Percentiles rank a stretch among this genome's conserved stretches.
These are phyloP conservation scores for Xanthia togata DNA, from an alignment of 2,888 invertebrate species.

Conservation along the genomic window DNA sequence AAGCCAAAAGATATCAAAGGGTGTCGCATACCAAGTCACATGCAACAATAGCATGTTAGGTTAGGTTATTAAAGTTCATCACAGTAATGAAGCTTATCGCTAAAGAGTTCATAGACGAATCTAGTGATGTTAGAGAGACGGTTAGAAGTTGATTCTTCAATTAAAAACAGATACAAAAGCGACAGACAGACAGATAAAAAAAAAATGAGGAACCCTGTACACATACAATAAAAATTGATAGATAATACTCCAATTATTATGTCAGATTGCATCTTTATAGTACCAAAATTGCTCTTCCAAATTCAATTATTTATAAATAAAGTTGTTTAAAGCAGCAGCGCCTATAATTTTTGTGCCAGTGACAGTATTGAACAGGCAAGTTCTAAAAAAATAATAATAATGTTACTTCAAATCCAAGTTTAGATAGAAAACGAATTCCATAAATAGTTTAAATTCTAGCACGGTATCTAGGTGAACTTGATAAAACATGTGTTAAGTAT, in stretches of 20 bases:
- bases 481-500: neutral
- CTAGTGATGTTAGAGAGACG: neutral
- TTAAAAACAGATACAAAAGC: neutral
- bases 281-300: neutral
- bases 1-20: conserved; percentile 8
- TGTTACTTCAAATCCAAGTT: conserved; percentile 6
- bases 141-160: neutral
- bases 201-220: neutral
- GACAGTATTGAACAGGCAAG: neutral
- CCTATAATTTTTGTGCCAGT: neutral
- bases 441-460: conserved; percentile 12
- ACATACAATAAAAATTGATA: conserved; percentile 21
- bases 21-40: conserved; percentile 13
- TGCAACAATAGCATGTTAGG: conserved; percentile 19
- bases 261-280: conserved; percentile 1
- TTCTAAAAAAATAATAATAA: conserved; percentile 13
- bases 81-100: conserved; percentile 16
- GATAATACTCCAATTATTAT: conserved; percentile 10
- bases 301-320: conserved; percentile 1
- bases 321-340: neutral
- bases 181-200: too few relatives aligned
- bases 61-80: conserved; percentile 26
- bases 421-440: conserved; percentile 7
- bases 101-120: conserved; percentile 29
- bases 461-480: neutral